Conservation (phyloP, 2,113 vertebrate species). For the Neoarius graeffei region DNA sequence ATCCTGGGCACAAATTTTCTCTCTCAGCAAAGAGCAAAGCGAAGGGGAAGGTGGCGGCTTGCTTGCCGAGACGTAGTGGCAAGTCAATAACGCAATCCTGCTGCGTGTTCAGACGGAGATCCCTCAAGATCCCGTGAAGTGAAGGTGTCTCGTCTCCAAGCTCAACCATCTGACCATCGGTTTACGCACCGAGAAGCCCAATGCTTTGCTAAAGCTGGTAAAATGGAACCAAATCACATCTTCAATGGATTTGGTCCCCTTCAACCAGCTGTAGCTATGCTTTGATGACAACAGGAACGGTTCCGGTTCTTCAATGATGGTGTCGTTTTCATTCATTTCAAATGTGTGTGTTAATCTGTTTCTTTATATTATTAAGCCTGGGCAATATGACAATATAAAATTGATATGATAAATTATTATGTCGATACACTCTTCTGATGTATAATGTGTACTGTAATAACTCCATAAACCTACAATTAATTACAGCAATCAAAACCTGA, state of each 20-base stretch:
- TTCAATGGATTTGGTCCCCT: constrained; percentile 96
- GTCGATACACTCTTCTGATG: background rate
- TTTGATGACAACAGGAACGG: constrained; percentile 81
- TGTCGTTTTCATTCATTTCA: background rate
- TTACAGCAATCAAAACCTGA: background rate
- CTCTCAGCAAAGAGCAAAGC: constrained; percentile 52
- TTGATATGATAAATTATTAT: background rate
- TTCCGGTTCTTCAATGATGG: background rate
- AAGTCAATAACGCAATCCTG: constrained; percentile 5
- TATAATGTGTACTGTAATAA: background rate
- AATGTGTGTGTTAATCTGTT: background rate
- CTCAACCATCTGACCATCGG: background rate
- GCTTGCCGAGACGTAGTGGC: background rate
- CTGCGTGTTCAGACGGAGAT: background rate
- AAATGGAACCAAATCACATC: constrained; percentile 99
- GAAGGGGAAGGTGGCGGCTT: constrained; percentile 55
- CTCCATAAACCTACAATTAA: background rate
- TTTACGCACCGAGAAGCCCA: constrained; percentile 51
- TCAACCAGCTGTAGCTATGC: constrained; percentile 99
- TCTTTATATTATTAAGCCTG: background rate
- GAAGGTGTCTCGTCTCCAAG: background rate
- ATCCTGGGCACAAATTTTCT: constrained; percentile 63
- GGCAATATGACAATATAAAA: background rate
- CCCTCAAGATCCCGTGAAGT: constrained; percentile 13
- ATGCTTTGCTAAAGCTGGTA: constrained; percentile 99